Evolutionary conservation across 1,140 invertebrate species (phyloP).

Genomic region (Heliothis virescens): DNA sequence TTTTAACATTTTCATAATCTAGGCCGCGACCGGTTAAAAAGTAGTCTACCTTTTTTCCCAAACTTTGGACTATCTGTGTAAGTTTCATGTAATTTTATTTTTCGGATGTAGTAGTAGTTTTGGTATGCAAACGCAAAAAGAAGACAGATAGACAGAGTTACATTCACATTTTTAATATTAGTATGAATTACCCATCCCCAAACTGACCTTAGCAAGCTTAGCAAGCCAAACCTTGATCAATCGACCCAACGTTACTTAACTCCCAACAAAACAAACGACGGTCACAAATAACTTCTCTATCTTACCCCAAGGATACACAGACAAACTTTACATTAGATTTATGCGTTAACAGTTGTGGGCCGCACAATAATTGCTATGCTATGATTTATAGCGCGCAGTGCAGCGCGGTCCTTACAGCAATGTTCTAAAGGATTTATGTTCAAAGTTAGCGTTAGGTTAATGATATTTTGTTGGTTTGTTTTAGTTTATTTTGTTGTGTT

Average conservation of each 20-base stretch:
- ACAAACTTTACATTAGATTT: conserved; percentile 24
- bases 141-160: too few species aligned
- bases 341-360: conserved; percentile 2
- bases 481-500: not conserved
- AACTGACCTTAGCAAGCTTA: too few species aligned
- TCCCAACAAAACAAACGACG: not conserved
- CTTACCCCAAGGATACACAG: not conserved
- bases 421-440: conserved; percentile 11
- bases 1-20: too few species aligned
- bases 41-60: too few species aligned
- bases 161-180: too few species aligned
- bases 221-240: too few species aligned
- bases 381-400: conserved; percentile 31
- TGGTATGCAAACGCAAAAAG: too few species aligned
- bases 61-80: too few species aligned
- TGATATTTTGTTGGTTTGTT: not conserved
- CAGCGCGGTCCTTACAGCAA: conserved; percentile 30
- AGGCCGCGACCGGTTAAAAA: too few species aligned
- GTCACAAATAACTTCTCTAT: conserved; percentile 10
- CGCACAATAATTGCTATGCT: conserved; percentile 24
- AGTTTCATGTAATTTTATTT: too few species aligned
- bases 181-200: too few species aligned
- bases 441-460: conserved; percentile 2
- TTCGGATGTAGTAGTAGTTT: too few species aligned
- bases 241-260: not conserved